Conservation (phyloP, 2,888 invertebrate genomes). For the Cantharis flavilabris region DNA sequence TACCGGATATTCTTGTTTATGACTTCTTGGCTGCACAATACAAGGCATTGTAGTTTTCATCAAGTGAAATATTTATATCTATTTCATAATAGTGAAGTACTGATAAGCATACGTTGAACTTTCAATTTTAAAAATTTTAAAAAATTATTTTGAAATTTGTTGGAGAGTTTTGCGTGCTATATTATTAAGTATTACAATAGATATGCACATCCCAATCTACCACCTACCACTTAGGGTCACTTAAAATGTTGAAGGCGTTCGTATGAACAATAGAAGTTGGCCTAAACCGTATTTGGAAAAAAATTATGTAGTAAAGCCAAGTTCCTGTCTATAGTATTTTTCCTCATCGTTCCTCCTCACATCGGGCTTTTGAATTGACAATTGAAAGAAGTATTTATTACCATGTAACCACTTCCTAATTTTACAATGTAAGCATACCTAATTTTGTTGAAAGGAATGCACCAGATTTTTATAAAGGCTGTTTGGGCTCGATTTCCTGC, state of each 20-base stretch:
- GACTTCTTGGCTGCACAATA: conserved; percentile 1
- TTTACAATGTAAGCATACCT: neutral
- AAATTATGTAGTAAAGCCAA: neutral
- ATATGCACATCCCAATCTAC: neutral
- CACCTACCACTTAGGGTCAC: neutral
- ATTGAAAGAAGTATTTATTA: neutral
- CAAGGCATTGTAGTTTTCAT: neutral
- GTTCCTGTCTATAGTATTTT: neutral
- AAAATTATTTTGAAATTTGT: neutral
- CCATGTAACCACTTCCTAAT: neutral
- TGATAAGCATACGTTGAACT: conserved; percentile 1
- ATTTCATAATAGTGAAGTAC: neutral
- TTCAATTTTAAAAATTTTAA: neutral
- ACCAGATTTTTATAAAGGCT: neutral
- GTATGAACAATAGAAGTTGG: neutral
- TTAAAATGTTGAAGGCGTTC: neutral
- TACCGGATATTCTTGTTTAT: conserved; percentile 28
- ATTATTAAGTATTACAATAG: neutral
- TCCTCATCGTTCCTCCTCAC: neutral
- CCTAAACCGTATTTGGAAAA: neutral
- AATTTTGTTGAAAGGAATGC: neutral
- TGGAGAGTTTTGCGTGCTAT: neutral
- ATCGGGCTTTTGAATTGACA: neutral
- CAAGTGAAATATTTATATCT: conserved; percentile 1
- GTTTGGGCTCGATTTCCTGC: neutral